These are phyloP conservation scores for Neoarius graeffei DNA, from an alignment of 2,113 vertebrate species.

Conservation along the genomic window DNA sequence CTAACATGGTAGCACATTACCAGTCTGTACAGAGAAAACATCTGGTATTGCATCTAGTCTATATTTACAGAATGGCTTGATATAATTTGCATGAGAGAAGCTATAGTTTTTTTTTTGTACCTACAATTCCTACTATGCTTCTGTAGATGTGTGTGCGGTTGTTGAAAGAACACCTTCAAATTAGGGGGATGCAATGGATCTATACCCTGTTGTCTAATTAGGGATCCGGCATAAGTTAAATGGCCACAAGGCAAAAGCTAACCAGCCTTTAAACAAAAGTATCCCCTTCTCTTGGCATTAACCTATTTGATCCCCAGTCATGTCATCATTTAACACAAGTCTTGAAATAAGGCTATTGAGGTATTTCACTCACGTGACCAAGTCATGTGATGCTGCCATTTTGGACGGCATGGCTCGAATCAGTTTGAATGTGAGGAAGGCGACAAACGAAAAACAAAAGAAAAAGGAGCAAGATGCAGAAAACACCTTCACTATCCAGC, in stretches of 20 bases:
- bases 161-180: not conserved
- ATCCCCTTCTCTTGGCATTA: not conserved
- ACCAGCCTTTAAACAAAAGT: not conserved
- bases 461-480: too few relatives aligned
- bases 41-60: not conserved
- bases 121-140: not conserved
- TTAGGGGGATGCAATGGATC: not conserved
- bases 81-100: not conserved
- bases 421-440: too few relatives aligned
- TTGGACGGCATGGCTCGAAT: too few relatives aligned
- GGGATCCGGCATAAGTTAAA: not conserved
- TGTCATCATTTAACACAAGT: not conserved
- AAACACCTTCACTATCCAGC: too few relatives aligned
- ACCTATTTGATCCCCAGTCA: not conserved
- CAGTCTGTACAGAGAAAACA: not conserved
- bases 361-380: too few relatives aligned
- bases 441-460: too few relatives aligned
- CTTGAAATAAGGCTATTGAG: not conserved
- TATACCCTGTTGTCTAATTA: not conserved
- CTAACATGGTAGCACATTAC: not conserved
- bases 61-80: not conserved
- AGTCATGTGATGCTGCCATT: too few relatives aligned
- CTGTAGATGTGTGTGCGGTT: not conserved
- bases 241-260: not conserved
- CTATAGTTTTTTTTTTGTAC: not conserved